Percentiles rank a stretch among this genome's conserved stretches.
These are phyloP conservation scores for Chrysolina oricalcia DNA, from an alignment of 2,888 invertebrate genomes.

Conservation along the genomic window DNA sequence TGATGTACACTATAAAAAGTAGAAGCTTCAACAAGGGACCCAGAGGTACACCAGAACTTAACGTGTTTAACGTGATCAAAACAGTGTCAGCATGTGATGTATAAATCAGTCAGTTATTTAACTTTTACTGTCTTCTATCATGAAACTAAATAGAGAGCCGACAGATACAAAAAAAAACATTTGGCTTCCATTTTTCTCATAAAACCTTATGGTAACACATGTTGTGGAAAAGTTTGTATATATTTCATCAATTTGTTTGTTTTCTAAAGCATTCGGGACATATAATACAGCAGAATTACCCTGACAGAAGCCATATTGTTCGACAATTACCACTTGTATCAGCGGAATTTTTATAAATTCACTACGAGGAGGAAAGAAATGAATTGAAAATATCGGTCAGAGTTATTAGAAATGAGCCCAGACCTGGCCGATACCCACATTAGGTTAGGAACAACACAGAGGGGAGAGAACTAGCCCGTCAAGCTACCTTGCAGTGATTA, in stretches of 20 bases:
- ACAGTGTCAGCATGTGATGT: too few species aligned
- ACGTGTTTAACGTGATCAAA: too few species aligned
- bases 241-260: background rate
- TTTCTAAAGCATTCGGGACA: background rate
- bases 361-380: background rate
- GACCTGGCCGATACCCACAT: slow-evolving; percentile 30
- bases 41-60: too few species aligned
- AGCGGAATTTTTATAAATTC: background rate
- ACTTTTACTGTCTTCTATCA: background rate
- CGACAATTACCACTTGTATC: background rate
- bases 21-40: too few species aligned
- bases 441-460: slow-evolving; percentile 39
- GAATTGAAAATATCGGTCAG: background rate
- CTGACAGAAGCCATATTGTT: background rate
- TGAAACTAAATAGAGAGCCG: background rate
- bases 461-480: slow-evolving; percentile 65
- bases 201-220: background rate
- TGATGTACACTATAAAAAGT: too few species aligned
- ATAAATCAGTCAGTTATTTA: too few species aligned
- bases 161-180: background rate
- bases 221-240: background rate
- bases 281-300: background rate
- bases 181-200: background rate
- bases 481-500: slow-evolving; percentile 72
- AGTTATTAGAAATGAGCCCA: slow-evolving; percentile 18